Conservation (phyloP, 2,888 invertebrate genomes). For the Auanema freiburgensis region DNA sequence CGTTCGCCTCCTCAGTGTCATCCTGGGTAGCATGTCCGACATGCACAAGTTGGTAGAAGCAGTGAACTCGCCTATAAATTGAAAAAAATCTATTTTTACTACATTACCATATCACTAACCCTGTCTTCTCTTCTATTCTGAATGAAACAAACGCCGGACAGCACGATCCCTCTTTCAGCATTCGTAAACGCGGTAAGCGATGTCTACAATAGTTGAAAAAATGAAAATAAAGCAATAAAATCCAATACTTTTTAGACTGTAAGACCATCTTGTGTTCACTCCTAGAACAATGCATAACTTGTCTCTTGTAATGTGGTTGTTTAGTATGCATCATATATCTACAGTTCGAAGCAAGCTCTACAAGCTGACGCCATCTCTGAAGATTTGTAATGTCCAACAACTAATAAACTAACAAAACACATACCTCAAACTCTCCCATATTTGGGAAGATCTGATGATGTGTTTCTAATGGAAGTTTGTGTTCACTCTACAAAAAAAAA, state of each 20-base stretch:
- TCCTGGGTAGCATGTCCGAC: constrained; percentile 27
- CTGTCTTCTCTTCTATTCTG: constrained; percentile 26
- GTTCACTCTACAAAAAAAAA: constrained; percentile 20
- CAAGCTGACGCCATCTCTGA: constrained; percentile 28
- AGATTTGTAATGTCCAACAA: background rate
- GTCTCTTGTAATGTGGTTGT: constrained; percentile 36
- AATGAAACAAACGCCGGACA: constrained; percentile 41
- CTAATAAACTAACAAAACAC: background rate
- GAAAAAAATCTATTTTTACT: background rate
- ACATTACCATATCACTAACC: constrained; percentile 10
- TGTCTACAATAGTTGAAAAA: constrained; percentile 21
- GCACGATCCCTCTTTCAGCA: constrained; percentile 36
- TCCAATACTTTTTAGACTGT: constrained; percentile 31
- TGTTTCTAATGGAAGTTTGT: constrained; percentile 33
- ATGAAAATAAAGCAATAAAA: background rate
- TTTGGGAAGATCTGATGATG: constrained; percentile 39
- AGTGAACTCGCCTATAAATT: constrained; percentile 14
- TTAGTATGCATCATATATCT: constrained; percentile 41
- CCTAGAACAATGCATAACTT: constrained; percentile 39
- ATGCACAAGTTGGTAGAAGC: constrained; percentile 38
- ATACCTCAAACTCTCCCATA: constrained; percentile 36
- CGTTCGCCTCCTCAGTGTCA: background rate
- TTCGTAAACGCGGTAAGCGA: constrained; percentile 26
- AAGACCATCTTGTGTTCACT: constrained; percentile 42
- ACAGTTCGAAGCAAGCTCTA: constrained; percentile 28